Percentiles rank a stretch among this genome's conserved stretches.
Evolutionary conservation across 2,888 invertebrate species (phyloP).

Genomic region (Plebejus melissa): DNA sequence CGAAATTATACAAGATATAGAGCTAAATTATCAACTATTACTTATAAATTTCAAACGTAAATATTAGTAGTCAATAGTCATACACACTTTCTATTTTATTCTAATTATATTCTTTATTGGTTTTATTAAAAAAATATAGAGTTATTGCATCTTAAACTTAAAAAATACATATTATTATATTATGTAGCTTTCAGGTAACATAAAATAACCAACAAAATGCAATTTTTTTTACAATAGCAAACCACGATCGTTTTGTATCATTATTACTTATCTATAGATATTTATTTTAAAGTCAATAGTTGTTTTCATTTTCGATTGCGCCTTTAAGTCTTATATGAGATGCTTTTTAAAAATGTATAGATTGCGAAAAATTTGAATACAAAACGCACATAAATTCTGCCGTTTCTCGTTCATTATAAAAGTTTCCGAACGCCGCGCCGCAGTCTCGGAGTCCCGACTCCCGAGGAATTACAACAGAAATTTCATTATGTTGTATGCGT

Average conservation of each 20-base stretch:
- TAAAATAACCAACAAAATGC: not conserved
- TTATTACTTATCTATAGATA: not conserved
- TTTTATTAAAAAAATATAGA: no score
- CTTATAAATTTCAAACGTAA: no score
- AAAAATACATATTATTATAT: not conserved
- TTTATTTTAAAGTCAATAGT: not conserved
- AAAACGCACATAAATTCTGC: conserved; percentile 14
- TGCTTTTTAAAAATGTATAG: not conserved
- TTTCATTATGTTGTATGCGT: conserved; percentile 29
- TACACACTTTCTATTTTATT: no score
- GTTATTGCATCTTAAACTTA: no score
- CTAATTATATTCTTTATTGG: no score
- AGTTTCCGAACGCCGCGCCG: conserved; percentile 4
- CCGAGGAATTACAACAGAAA: conserved; percentile 18
- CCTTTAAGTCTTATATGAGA: not conserved
- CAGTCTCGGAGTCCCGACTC: conserved; percentile 10
- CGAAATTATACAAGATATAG: no score
- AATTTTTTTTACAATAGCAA: not conserved
- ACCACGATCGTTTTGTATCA: not conserved
- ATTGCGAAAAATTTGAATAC: conserved; percentile 17
- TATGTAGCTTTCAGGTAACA: not conserved
- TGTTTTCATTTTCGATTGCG: not conserved
- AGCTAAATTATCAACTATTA: no score
- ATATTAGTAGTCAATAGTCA: no score
- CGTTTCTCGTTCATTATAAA: conserved; percentile 14